Evolutionary conservation across 2,888 invertebrate species (phyloP).

Genomic region (Sycophila texana): DNA sequence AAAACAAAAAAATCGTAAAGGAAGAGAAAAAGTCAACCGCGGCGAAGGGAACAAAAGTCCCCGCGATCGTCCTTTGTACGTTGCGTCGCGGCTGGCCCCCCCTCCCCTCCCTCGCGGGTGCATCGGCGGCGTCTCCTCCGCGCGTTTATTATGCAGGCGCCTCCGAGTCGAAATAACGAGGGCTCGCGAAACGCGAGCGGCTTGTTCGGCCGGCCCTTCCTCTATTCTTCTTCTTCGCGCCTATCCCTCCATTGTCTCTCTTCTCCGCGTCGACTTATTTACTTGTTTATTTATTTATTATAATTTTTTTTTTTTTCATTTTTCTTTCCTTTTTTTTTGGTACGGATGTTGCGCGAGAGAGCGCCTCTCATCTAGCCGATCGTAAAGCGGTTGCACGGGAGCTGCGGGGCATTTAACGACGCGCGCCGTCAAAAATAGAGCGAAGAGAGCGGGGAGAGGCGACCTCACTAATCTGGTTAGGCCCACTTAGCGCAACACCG

Average conservation of each 20-base stretch:
- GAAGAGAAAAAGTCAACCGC: not conserved
- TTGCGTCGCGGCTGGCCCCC: not conserved
- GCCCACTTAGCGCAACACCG: conserved; percentile 75
- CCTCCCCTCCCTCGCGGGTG: too few species aligned
- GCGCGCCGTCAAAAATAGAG: conserved; percentile 73
- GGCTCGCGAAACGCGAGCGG: conserved; percentile 41
- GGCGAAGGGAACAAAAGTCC: not conserved
- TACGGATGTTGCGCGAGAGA: too few species aligned
- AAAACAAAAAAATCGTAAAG: not conserved
- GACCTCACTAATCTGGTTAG: conserved; percentile 76
- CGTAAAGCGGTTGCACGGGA: conserved; percentile 11
- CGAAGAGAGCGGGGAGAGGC: conserved; percentile 61
- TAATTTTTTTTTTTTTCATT: too few species aligned
- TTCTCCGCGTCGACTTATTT: too few species aligned
- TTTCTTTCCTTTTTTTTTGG: too few species aligned
- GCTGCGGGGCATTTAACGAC: not conserved
- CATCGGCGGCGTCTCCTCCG: not conserved
- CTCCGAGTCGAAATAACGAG: conserved; percentile 47
- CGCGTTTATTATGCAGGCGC: conserved; percentile 39
- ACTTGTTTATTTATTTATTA: too few species aligned
- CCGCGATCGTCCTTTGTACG: not conserved
- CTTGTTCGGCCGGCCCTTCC: conserved; percentile 34
- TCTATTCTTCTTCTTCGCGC: conserved; percentile 48
- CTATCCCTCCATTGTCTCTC: conserved; percentile 15
- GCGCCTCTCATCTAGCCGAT: conserved; percentile 33